Percentiles rank a stretch among this genome's conserved stretches.
These are phyloP conservation scores for Globodera rostochiensis DNA, from an alignment of 1,140 invertebrate genomes.

Conservation along the genomic window DNA sequence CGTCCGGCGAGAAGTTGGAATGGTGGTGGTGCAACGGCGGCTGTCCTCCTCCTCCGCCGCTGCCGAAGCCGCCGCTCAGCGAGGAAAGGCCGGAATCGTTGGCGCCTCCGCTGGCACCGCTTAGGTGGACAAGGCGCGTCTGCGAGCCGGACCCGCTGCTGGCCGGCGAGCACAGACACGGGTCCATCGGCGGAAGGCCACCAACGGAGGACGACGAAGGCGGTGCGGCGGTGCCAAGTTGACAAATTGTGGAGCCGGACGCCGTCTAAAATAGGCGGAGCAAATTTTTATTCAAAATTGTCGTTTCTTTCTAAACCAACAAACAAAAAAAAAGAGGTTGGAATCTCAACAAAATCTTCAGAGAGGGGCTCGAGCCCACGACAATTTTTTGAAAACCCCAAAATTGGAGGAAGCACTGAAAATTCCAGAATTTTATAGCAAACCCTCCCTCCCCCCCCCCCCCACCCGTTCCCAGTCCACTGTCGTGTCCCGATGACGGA, in stretches of 20 bases:
- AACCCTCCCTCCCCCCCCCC: no score
- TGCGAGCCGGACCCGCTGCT: conserved; percentile 24
- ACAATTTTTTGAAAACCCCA: neutral
- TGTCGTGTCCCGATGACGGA: no score
- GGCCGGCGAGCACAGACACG: conserved; percentile 17
- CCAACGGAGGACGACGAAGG: no score
- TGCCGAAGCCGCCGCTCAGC: conserved; percentile 1
- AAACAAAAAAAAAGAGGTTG: no score
- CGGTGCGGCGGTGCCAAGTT: neutral
- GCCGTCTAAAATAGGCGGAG: conserved; percentile 3
- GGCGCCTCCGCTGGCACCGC: conserved; percentile 12
- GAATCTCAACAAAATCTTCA: neutral
- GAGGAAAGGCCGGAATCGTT: conserved; percentile 39
- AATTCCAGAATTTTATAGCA: no score
- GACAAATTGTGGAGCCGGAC: conserved; percentile 29
- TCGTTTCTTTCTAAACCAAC: no score
- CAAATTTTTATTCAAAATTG: no score
- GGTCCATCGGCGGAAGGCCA: neutral
- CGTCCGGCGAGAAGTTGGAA: conserved; percentile 29
- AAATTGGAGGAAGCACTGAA: no score
- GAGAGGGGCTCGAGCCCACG: no score
- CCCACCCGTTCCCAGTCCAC: no score
- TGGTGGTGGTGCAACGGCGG: conserved; percentile 2
- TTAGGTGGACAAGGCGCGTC: conserved; percentile 23
- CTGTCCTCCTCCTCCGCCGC: conserved; percentile 4